Base-by-base conservation (phyloP, 2,113 vertebrate species). In the Limnothrissa miodon region DNA sequence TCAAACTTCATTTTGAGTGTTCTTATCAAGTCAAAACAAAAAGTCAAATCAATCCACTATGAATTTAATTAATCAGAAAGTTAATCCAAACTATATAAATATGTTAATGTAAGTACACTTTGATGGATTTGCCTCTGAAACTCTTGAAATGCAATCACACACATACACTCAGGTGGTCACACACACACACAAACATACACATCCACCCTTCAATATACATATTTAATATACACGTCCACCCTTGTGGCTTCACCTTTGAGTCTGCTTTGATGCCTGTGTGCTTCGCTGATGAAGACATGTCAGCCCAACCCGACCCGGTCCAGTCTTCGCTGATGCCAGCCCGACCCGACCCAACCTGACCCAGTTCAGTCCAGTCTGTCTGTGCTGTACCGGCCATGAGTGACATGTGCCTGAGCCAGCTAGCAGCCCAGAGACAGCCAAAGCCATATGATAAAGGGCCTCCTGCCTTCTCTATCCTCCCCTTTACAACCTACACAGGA, bases 401-500 rank as follows among this genome's bases (percentile, higher is more conserved):
- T 66, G 81, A 81, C 66, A 59, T 79, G 70, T 39, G 62, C 48
- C 78, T 9, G 48, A 17, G 46, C 46, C 0, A 17, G 46, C 17
- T 2, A 15, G 21, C 45, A 51, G 78, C 19, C 80, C 23, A 42
- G 36, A 74, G 81, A 80, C 62, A 83, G 82, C 21, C 56, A n/a
- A 78, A 8, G 78, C 48, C 66, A 33, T 17, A 39, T 83, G 87
- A 83, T 87, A 82, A 85, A 86, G 86, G 82, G 45, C 56, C 79
- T 82, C 56, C 81, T 87, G 82, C 82, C 86, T 87, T 86, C 86
- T 87, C 86, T 84, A 87, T 84, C 84, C 46, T 66, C 46, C 39
- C 80, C 45, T 53, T 3, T 79, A 79, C 82, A 79, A 29, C 8
- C 66, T 13, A 74, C 53, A 4, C 10, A 36, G 62, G 62, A 66